Conservation (phyloP, 2,797 vertebrate species). For the Pteropus rufus region DNA sequence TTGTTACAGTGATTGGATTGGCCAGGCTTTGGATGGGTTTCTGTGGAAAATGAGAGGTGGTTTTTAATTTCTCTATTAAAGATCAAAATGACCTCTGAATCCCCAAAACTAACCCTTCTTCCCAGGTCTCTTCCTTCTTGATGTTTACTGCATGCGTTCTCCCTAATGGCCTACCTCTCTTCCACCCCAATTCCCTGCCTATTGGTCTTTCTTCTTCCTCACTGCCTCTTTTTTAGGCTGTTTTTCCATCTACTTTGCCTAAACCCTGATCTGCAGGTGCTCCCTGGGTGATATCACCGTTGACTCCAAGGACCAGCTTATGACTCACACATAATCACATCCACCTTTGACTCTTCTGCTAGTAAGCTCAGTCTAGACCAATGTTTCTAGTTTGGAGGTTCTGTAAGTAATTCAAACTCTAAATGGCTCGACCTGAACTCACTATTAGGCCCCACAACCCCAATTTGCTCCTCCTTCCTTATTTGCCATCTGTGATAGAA, state of each 20-base stretch:
- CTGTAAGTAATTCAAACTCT: no score
- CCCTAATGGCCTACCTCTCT: fast-evolving
- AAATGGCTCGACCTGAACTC: no score
- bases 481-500: background rate
- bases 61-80: background rate
- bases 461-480: background rate
- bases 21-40: background rate
- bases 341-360: background rate
- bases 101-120: background rate
- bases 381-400: no score
- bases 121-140: background rate
- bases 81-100: background rate
- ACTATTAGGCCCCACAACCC: no score
- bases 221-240: background rate
- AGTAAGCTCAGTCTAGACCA: background rate
- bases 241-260: background rate
- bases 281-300: background rate
- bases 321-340: background rate
- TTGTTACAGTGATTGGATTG: background rate
- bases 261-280: background rate
- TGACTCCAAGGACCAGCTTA: background rate
- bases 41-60: background rate
- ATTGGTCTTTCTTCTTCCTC: background rate
- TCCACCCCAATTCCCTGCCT: background rate
- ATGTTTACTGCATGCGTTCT: background rate